Base-by-base conservation (phyloP, 2,888 invertebrate species). In the Caenorhabditis japonica region DNA sequence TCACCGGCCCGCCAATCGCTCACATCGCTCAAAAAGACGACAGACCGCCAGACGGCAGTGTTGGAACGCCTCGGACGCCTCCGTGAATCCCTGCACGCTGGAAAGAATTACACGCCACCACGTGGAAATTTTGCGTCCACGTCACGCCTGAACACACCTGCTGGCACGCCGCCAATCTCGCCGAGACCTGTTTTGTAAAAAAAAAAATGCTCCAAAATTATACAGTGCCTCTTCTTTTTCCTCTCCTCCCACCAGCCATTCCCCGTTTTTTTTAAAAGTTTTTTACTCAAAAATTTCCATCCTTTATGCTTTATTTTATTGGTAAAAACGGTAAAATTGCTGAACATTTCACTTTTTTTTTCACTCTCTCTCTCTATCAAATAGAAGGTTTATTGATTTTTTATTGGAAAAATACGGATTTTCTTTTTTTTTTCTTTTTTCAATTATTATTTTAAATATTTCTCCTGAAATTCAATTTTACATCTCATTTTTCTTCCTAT, bases 51-150 rank as follows among this genome's bases (percentile, higher is more conserved):
- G 39, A 43, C 46, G n/a, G 64, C 56, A 3, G 68, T 68, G 12
- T 52, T 73, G 8, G 73, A 73, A n/a, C 68, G 73, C 8, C 55
- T 73, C 12, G 52, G 56, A 1, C 60, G 61, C 30, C 58, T 73
- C 3, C 66, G 73, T 10, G 73, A 73, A 25, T 73, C 73, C 2
- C 52, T 73, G 4, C 68, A 73, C 58, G 39, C 73, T 12, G 72
- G 64, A 13, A 72, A 72, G 55, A 59, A 64, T 39, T 64, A 47
- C 39, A 66, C 64, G 8, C 64, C 72, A 23, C 53, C 64, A 27
- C 58, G 64, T 15, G 41, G 34, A 17, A 39, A 21, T 8, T n/a
- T n/a, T n/a, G 8, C 30, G 7, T 44, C 33, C 17, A 46, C 66
- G 3, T 60, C 60, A 2, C 47, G 58, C 13, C 41, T 66, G 34